phyloP scores from a whole-genome alignment of 2,797 vertebrate genomes.

The Macropodus opercularis region DNA sequence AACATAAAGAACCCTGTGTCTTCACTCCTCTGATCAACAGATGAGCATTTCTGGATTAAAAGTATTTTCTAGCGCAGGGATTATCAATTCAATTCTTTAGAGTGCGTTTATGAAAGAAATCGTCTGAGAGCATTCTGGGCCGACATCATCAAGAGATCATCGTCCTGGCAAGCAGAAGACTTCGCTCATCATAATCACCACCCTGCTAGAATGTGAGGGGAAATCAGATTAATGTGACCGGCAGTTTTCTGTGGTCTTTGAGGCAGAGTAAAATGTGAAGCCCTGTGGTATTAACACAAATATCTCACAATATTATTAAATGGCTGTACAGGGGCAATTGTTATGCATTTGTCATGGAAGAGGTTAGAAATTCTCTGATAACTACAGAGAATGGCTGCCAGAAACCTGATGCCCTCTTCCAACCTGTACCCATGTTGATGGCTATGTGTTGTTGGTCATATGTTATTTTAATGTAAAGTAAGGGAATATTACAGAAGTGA shows the following conservation, averaged over 20 bases:
- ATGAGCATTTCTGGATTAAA: constrained; percentile 60
- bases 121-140: constrained; percentile 28
- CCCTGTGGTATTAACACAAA: constrained; percentile 12
- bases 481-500: constrained; percentile 25
- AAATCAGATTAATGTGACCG: constrained; percentile 34
- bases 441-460: not conserved
- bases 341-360: not conserved
- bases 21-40: constrained; percentile 39
- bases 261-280: constrained; percentile 20
- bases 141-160: constrained; percentile 44
- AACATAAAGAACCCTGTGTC: constrained; percentile 43
- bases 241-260: constrained; percentile 26
- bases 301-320: constrained; percentile 7
- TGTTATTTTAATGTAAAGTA: constrained; percentile 7
- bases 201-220: constrained; percentile 6
- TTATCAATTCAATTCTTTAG: constrained; percentile 74
- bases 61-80: constrained; percentile 59
- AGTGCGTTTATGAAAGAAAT: constrained; percentile 67
- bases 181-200: constrained; percentile 29
- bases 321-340: not conserved
- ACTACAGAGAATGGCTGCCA: not conserved
- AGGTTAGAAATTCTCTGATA: not conserved
- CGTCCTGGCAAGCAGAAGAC: constrained; percentile 26
- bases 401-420: not conserved
- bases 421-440: not conserved